Evolutionary conservation across 2,113 vertebrate species (phyloP), one percentile per base, ranked within the genome.

Genomic region (Antigone vipio): DNA sequence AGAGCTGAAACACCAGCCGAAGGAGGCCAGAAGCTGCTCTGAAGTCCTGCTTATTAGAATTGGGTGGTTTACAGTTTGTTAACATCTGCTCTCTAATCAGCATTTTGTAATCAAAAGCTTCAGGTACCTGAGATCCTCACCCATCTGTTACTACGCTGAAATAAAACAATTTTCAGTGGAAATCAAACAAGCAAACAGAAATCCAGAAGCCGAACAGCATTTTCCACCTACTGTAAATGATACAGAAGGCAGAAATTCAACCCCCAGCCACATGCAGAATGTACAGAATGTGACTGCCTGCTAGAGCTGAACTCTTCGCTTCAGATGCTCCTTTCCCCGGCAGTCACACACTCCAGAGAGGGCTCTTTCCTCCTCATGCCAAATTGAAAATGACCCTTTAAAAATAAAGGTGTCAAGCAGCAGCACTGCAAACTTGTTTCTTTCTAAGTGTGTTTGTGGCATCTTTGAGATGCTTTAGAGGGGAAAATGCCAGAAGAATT

Each of bases 61-160:
- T 24, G 52, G 23, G 47, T 40, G 44, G 44, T 67, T 93, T 90
- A 78, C 60, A 94, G 55, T 35, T 91, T 4, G 0, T 64, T 91
- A 96, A 84, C 79, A 71, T 84, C 88, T 92, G 86, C 35, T 90
- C 52, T 56, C 72, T 95, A 74, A 84, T 84, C 82, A 93, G 60
- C 34, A 40, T 38, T 67, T 67, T 72, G 75, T 83, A 81, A 52
- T 80, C 72, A 20, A 87, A 93, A 89, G 64, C 84, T 72, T 68
- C 89, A 88, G 93, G 88, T 81, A 86, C 6, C 76, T 23, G 62
- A 90, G 89, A 88, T 40, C 93, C 67, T 92, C 85, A 32, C 74
- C 75, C 92, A 88, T 92, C 93, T 94, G 90, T 77, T 77, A 24
- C 86, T 63, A 32, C 2, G 2, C 56, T 80, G 47, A 90, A 91